Evolutionary conservation across 2,888 invertebrate genomes (phyloP), one percentile per base, ranked within the genome.

Genomic region (Brachyptera risi): DNA sequence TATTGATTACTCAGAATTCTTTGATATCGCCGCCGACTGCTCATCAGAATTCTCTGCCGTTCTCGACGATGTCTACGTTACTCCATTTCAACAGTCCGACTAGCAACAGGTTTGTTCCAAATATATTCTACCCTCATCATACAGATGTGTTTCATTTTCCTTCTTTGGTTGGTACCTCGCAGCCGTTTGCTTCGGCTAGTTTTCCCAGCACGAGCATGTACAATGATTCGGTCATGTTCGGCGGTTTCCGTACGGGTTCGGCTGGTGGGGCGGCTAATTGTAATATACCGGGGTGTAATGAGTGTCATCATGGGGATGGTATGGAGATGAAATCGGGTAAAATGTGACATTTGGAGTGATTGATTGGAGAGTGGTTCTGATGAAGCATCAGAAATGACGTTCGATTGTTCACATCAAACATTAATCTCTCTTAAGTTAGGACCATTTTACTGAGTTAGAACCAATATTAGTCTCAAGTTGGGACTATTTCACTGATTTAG

Each of bases 41-140:
- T 3, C 61, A 61, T 4, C 61, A 59, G 42, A 64, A 51, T 21
- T 54, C 58, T 24, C 15, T 61, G 37, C 64, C 64, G 1, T 61
- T 64, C 35, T 58, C 59, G 11, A 56, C 59, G 1, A 50, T 63
- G 63, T 63, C 61, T 1, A 61, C 63, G 2, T 42, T 63, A 21
- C 35, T 63, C 5, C 61, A 61, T 9, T 50, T 62, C 21, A 59
- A 56, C 21, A 50, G 50, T 19, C 63, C 50, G 7, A 40, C 54
- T 17, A 42, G 13, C 44, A 51, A 44, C 26, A 47, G 62, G 13
- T 27, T 59, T 17, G 54, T 58, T 47, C 57, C 57, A 3, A 49
- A 17, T 21, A 58, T 58, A 24, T 62, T 62, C 35, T 56, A 56
- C 15, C 54, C 51, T 26, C 44, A 56, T n/a, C 35, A 35, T 5